phyloP scores from a whole-genome alignment of 2,113 vertebrate species.

The Aphyosemion australe region DNA sequence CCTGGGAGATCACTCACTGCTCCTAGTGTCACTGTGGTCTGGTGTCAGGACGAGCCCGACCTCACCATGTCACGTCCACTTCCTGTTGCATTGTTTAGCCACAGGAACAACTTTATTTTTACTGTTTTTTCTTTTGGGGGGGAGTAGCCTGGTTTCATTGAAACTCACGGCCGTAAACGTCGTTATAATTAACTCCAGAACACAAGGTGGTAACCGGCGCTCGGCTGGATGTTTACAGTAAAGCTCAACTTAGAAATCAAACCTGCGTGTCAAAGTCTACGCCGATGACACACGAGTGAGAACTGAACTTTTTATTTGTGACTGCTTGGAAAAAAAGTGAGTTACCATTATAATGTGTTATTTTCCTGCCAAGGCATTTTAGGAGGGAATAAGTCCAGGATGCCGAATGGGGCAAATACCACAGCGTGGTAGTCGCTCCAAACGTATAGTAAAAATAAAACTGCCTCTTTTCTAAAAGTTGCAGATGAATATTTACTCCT shows the following conservation, averaged over 20 bases:
- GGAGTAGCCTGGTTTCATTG: slow-evolving; percentile 69
- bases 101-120: slow-evolving; percentile 59
- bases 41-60: slow-evolving; percentile 54
- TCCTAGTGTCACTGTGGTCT: slow-evolving; percentile 45
- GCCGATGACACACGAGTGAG: slow-evolving; percentile 60
- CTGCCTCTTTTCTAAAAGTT: slow-evolving; percentile 54
- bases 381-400: slow-evolving; percentile 63
- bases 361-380: slow-evolving; percentile 63
- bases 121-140: slow-evolving; percentile 56
- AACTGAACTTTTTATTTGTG: slow-evolving; percentile 68
- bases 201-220: slow-evolving; percentile 63
- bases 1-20: slow-evolving; percentile 51
- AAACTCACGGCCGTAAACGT: slow-evolving; percentile 72
- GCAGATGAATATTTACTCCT: slow-evolving; percentile 76
- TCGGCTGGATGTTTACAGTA: slow-evolving; percentile 73
- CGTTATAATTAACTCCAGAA: slow-evolving; percentile 79
- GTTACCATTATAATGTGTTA: slow-evolving; percentile 61
- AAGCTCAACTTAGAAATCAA: slow-evolving; percentile 67
- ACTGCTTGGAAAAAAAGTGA: slow-evolving; percentile 64
- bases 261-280: slow-evolving; percentile 27
- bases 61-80: slow-evolving; percentile 42
- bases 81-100: slow-evolving; percentile 63
- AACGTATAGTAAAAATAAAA: slow-evolving; percentile 40
- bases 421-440: slow-evolving; percentile 60
- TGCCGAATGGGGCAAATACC: slow-evolving; percentile 62